Base-by-base conservation (phyloP, 1,140 invertebrate species). In the Sarcophaga peregrina region DNA sequence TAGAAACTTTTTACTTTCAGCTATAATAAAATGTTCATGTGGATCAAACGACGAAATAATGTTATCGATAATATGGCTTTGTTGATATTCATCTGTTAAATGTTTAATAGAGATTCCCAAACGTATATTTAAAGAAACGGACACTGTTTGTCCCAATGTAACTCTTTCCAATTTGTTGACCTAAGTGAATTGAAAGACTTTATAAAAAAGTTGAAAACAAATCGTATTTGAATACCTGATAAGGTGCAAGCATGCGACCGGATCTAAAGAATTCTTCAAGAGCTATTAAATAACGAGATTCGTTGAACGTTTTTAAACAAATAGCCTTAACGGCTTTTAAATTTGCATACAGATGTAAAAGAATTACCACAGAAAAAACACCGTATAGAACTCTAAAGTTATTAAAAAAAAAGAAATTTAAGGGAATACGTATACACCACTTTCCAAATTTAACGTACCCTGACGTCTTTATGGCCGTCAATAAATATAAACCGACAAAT, bases 271-370 rank as follows among this genome's bases (percentile, higher is more conserved):
- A 96, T 81, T 93, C 90, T 84, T 93, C 90, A 9, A 96, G 86
- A 25, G 95, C 89, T 81, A 95, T 91, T 54, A 95, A 89, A 73
- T 96, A 93, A 54, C 97, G 92, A 83, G 94, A 92, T 86, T 93
- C 93, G 90, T 98, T 99, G 9, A 99, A 93, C 1, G 94, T 94
- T 86, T 94, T 93, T 88, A 98, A 93, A 85, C 93, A 92, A 84
- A 94, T 90, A 6, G 95, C 91, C 85, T 93, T 93, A 0, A 99
- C 96, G 9, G 97, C 97, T 84, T 92, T 92, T 87, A 97, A 97
- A 92, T 99, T 99, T 7, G 96, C 94, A 87, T 93, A 93, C 2
- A 98, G 91, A 91, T 99, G 98, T 25, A 97, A 85, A 37, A 91
- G 85, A n/a, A 96, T 96, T 86, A 98, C 94, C 1, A 95, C 72